A percentile compares a stretch with the other conserved stretches of the same genome.
Evolutionary conservation across 2,888 invertebrate species (phyloP).

Genomic region (Thalpophila matura): DNA sequence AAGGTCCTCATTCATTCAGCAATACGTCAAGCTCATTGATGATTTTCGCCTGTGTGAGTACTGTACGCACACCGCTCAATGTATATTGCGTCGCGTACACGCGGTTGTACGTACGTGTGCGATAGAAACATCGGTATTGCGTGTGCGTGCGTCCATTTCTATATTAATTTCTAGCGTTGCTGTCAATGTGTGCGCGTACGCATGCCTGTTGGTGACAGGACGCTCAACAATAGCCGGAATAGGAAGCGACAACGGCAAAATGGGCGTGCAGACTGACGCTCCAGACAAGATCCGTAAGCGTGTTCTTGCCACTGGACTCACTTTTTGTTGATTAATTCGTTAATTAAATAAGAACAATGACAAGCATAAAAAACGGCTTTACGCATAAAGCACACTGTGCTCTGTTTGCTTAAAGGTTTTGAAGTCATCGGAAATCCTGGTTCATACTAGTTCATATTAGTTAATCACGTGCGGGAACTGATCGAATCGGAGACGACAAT

Average conservation of each 20-base stretch:
- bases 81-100: conserved; percentile 44
- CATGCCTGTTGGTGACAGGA: conserved; percentile 82
- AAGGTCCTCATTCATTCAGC: conserved; percentile 82
- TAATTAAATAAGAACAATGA: conserved; percentile 76
- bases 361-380: conserved; percentile 70
- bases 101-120: conserved; percentile 53
- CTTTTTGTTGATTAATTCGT: conserved; percentile 76
- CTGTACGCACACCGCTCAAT: conserved; percentile 53
- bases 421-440: conserved; percentile 83
- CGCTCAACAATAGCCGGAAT: conserved; percentile 90
- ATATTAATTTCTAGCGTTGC: conserved; percentile 63
- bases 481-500: conserved; percentile 35
- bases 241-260: conserved; percentile 86
- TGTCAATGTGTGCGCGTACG: conserved; percentile 72
- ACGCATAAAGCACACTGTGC: conserved; percentile 76
- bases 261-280: conserved; percentile 80
- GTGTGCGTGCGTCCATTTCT: conserved; percentile 58
- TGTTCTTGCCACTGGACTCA: conserved; percentile 78
- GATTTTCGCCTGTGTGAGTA: conserved; percentile 68
- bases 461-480: conserved; percentile 57
- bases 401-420: conserved; percentile 69
- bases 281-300: conserved; percentile 85
- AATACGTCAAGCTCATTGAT: conserved; percentile 84
- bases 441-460: conserved; percentile 73
- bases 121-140: conserved; percentile 37